Base-by-base conservation (phyloP, 1,140 invertebrate species). In the Antheraea pernyi region DNA sequence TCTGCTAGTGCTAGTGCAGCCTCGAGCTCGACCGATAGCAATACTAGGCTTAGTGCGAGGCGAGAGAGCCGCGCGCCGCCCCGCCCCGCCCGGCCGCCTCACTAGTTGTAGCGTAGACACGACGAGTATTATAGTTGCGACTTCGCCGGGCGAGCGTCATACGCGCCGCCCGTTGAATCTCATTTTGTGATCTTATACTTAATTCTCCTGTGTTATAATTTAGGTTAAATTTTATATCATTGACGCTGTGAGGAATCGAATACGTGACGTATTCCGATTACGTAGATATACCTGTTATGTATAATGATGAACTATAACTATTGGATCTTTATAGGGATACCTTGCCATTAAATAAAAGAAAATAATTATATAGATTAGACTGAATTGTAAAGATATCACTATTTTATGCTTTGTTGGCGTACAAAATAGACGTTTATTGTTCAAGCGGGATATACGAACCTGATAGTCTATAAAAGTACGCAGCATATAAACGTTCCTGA, bases 1-100 rank as follows among this genome's bases (percentile, higher is more conserved):
- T 85, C 74, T 82, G 84, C 93, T 95, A 95, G 94, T 82, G 84
- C 93, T 95, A 95, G 94, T 94, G 92, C 88, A 88, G 90, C 82
- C 85, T 92, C 72, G 71, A 65, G 65, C 65, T 74, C 76, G 74
- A 77, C 76, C 82, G 79, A 87, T 87, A 88, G 88, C 88, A 88
- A 91, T 90, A 91, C 84, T 90, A 90, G 90, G 82, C 86, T 90
- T 91, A 92, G 88, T 83, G 85, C 89, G 87, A 87, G 84, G 67
- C 16, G 46, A 16, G 66, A 63, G 67, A 64, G 65, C 66, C 71
- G 74, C 70, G 68, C 63, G 65, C 69, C 60, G 22, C 22, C 22
- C 22, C 22, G 22, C 22, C 22, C 65, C 82, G 78, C 74, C 70
- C 74, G 76, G 80, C 72, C 83, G 83, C 85, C 84, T 88, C 85